phyloP scores from a whole-genome alignment of 2,113 vertebrate species.

The Nematolebias whitei region DNA sequence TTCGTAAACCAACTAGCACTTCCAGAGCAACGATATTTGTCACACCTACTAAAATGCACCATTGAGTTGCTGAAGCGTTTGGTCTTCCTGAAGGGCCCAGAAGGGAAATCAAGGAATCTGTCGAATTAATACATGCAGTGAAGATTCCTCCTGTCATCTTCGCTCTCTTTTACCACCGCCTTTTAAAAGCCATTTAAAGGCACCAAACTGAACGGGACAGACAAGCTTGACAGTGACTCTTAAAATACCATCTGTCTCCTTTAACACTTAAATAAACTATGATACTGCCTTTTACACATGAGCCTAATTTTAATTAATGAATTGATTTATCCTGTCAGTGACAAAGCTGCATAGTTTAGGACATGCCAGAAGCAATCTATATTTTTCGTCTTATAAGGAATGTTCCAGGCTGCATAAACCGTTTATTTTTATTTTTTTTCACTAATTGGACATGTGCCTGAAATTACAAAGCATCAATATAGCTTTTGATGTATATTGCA shows the following conservation, averaged over 20 bases:
- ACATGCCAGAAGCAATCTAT: conserved; percentile 60
- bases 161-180: conserved; percentile 58
- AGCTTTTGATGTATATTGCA: conserved; percentile 35
- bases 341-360: conserved; percentile 58
- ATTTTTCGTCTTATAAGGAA: conserved; percentile 30
- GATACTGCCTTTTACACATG: conserved; percentile 69
- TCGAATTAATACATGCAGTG: conserved; percentile 76
- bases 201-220: conserved; percentile 56
- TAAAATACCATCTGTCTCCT: conserved; percentile 74
- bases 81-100: conserved; percentile 69
- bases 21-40: conserved; percentile 75
- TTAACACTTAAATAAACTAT: conserved; percentile 65
- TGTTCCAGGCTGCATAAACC: conserved; percentile 23
- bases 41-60: conserved; percentile 74
- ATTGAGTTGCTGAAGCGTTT: conserved; percentile 60
- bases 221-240: conserved; percentile 62
- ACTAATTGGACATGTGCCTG: conserved; percentile 51
- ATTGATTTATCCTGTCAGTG: conserved; percentile 80
- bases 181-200: conserved; percentile 71
- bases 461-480: conserved; percentile 49
- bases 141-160: conserved; percentile 69
- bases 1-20: conserved; percentile 64
- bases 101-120: conserved; percentile 76
- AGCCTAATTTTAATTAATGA: conserved; percentile 79
- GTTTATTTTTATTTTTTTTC: conserved; percentile 32